Base-by-base conservation (phyloP, 1,140 invertebrate species). In the Drosophila varians region DNA sequence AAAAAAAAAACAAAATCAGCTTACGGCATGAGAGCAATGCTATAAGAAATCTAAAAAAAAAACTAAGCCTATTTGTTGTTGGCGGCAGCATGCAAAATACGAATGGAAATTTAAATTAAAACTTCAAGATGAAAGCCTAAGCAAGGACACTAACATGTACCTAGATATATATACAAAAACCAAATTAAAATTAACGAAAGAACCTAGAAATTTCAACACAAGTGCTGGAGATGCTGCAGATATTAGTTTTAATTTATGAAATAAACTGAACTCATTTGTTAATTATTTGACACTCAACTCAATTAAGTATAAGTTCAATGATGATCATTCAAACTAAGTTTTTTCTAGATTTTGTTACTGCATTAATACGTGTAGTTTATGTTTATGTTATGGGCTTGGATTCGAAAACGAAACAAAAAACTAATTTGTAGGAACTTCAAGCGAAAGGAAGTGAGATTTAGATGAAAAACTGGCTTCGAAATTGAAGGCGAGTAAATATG, bases 101-200 rank as follows among this genome's bases (percentile, higher is more conserved):
- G 31, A 47, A 60, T 51, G 62, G 31, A 72, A 77, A 60, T 74
- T 73, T 48, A 74, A 78, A 56, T 40, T 78, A 75, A 78, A 54
- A 61, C 19, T 51, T 51, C 52, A 52, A 12, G 53, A 77, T 71
- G 69, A 76, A 82, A 86, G 80, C 80, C 80, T 84, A 84, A 76
- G 80, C 76, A 84, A 84, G 80, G 80, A 84, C 80, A 84, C 80
- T 84, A 84, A 84, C 80, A 84, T 86, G 80, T 84, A 84, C 80
- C 80, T 84, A 84, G 80, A 86, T 86, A 84, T 86, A 82, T 76
- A 84, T 84, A 84, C 80, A 86, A 86, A 52, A 74, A 74, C 61
- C 52, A 56, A 77, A 55, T 66, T 36, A 51, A 58, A 71, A 19
- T 12, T 45, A 46, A 51, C 19, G 36, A 45, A 21, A 57, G 25